A percentile compares a stretch with the other conserved stretches of the same genome.
phyloP scores from a whole-genome alignment of 2,797 vertebrate genomes.

The Anguilla obscura region DNA sequence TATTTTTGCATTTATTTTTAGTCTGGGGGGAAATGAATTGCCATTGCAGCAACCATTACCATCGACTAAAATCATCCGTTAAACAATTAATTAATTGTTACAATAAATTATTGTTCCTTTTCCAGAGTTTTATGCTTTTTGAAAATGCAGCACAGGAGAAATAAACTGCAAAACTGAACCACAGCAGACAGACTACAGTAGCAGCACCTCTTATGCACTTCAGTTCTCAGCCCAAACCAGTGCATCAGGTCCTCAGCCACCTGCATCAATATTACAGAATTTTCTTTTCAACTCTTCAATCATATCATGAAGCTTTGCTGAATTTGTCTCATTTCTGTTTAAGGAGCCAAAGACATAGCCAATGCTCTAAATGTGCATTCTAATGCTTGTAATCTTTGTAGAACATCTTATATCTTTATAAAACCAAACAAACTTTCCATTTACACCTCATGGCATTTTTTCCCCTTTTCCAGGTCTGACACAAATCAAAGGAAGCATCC shows the following conservation, averaged over 20 bases:
- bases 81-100: not conserved
- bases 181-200: not conserved
- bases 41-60: not conserved
- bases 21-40: not conserved
- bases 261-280: not conserved
- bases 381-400: not conserved
- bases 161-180: not conserved
- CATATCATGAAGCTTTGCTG: not conserved
- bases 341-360: not conserved
- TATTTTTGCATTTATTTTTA: not conserved
- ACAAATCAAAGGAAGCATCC: conserved; percentile 23
- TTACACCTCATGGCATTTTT: not conserved
- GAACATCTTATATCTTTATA: not conserved
- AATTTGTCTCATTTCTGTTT: not conserved
- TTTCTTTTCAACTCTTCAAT: no score
- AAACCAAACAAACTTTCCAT: not conserved
- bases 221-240: not conserved
- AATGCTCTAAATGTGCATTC: conserved; percentile 21
- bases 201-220: not conserved
- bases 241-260: not conserved
- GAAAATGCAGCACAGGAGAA: not conserved
- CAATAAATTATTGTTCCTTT: not conserved
- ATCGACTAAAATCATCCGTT: not conserved
- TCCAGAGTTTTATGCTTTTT: not conserved
- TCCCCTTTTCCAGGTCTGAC: conserved; percentile 15